phyloP scores from a whole-genome alignment of 2,113 vertebrate species.

The Aphyosemion australe region DNA sequence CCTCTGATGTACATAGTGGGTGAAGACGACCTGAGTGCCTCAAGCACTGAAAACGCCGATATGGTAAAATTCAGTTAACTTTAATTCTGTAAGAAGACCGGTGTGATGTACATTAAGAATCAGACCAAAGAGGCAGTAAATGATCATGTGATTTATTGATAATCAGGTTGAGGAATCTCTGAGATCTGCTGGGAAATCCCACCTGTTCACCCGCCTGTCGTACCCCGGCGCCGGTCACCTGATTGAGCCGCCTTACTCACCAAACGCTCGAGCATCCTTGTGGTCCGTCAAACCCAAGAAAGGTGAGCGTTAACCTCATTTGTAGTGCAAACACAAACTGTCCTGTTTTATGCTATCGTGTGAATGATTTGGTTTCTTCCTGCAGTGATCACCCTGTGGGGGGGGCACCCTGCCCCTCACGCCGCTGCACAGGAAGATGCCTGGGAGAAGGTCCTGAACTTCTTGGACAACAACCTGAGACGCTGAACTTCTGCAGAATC shows the following conservation, averaged over 20 bases:
- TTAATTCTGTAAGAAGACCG: not conserved
- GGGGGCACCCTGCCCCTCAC: conserved; percentile 61
- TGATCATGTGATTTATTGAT: conserved; percentile 14
- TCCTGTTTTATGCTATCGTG: too few species aligned
- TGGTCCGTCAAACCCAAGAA: conserved; percentile 56
- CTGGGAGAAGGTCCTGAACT: conserved; percentile 69
- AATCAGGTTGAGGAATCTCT: conserved; percentile 67
- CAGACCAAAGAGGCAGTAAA: not conserved
- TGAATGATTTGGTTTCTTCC: not conserved
- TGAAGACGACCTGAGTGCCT: conserved; percentile 63
- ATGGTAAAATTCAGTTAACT: conserved; percentile 41
- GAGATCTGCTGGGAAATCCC: conserved; percentile 59
- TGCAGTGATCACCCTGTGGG: conserved; percentile 68
- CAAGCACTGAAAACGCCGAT: conserved; percentile 56
- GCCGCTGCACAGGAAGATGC: conserved; percentile 73
- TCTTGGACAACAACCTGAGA: conserved; percentile 59
- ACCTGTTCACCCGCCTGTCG: conserved; percentile 67
- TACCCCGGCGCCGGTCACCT: conserved; percentile 77
- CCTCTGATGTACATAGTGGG: conserved; percentile 68
- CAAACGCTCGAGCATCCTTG: conserved; percentile 32
- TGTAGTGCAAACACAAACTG: not conserved
- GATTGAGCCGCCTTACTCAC: conserved; percentile 74
- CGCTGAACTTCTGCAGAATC: not conserved
- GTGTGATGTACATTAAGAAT: not conserved
- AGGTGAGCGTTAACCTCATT: conserved; percentile 41